A percentile compares a stretch with the other conserved stretches of the same genome.
Conservation (phyloP, 2,797 vertebrate species). For the Sebastes umbrosus region DNA sequence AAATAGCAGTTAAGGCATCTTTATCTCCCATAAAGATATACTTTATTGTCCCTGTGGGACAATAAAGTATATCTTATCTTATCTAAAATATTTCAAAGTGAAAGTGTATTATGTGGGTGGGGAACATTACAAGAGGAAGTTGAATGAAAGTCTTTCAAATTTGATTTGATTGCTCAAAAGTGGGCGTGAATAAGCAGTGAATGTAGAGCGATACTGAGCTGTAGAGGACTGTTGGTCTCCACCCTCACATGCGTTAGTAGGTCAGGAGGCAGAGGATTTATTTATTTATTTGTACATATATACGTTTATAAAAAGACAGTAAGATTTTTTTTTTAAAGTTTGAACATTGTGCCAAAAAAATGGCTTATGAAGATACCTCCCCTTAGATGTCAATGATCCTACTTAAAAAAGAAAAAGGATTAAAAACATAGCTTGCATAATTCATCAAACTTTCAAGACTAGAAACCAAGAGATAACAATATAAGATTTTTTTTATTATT, state of each 20-base stretch:
- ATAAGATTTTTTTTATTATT: neutral
- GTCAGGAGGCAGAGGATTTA: neutral
- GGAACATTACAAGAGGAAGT: neutral
- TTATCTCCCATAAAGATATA: neutral
- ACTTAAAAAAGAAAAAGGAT: too few relatives aligned
- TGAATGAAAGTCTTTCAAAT: neutral
- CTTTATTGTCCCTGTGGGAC: too few relatives aligned
- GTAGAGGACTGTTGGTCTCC: neutral
- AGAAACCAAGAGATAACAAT: neutral
- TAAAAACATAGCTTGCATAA: too few relatives aligned
- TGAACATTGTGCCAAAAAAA: too few relatives aligned
- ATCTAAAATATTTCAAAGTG: neutral
- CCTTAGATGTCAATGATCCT: too few relatives aligned
- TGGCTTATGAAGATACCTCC: too few relatives aligned
- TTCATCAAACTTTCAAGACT: too few relatives aligned
- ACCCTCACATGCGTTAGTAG: neutral
- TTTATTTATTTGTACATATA: too few relatives aligned
- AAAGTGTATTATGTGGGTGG: neutral
- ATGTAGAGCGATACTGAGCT: neutral
- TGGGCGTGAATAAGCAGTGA: neutral
- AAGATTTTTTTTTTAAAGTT: too few relatives aligned
- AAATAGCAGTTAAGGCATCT: neutral
- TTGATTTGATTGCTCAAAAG: neutral
- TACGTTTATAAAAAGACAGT: too few relatives aligned
- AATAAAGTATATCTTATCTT: too few relatives aligned